These are phyloP conservation scores for Petrocephalus zakoni DNA, from an alignment of 2,113 vertebrate species.

Conservation along the genomic window DNA sequence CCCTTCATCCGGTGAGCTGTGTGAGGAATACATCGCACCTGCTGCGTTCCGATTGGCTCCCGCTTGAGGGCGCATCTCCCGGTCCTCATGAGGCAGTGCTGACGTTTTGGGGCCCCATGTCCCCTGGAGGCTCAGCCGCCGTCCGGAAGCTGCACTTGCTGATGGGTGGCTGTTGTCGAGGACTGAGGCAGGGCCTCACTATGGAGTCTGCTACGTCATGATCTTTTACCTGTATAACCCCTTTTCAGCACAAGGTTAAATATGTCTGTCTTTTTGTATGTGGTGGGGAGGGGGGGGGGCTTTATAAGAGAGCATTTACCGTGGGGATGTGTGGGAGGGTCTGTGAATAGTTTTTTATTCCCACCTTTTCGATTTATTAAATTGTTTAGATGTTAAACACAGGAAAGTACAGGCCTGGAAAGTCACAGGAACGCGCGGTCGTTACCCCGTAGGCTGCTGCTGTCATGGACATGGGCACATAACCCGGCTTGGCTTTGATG, in stretches of 20 bases:
- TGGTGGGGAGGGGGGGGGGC: not conserved
- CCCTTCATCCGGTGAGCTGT: constrained; percentile 53
- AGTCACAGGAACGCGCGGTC: not conserved
- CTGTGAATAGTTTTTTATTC: constrained; percentile 3
- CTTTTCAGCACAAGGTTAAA: constrained; percentile 36
- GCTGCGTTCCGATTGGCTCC: constrained; percentile 62
- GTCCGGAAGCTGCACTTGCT: constrained; percentile 54
- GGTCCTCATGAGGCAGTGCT: not conserved
- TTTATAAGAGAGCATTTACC: constrained; percentile 29
- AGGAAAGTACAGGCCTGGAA: not conserved
- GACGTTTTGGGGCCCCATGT: not conserved
- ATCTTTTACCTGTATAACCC: constrained; percentile 6
- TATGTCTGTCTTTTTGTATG: constrained; percentile 35
- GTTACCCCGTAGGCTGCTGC: not conserved
- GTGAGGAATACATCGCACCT: constrained; percentile 53
- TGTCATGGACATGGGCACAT: not conserved
- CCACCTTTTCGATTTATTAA: not conserved
- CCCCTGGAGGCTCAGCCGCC: constrained; percentile 30
- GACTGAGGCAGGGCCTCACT: constrained; percentile 29
- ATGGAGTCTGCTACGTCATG: not conserved
- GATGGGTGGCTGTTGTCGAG: constrained; percentile 33
- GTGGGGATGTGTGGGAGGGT: not conserved
- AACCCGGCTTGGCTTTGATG: not conserved
- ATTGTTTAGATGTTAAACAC: not conserved
- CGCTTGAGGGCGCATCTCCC: constrained; percentile 53